These are phyloP conservation scores for Lasioglossum pauxillum DNA, from an alignment of 2,888 invertebrate genomes.

Conservation along the genomic window DNA sequence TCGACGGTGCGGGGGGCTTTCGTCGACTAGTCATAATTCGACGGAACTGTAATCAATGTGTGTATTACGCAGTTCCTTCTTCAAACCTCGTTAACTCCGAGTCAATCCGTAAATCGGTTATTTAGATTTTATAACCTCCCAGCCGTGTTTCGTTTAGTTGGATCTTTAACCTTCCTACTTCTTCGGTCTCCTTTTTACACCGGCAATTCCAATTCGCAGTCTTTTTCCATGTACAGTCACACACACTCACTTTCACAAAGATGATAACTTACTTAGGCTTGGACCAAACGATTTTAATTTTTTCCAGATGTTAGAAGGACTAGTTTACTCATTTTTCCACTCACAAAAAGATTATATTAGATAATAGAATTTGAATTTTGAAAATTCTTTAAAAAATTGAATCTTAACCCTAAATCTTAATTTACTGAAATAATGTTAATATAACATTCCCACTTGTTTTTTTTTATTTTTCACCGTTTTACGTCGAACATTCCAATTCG, in stretches of 20 bases:
- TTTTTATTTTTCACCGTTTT: background rate
- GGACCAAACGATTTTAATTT: too few species aligned
- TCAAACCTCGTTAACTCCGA: background rate
- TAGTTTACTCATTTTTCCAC: too few species aligned
- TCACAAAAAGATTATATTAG: too few species aligned
- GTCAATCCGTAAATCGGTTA: background rate
- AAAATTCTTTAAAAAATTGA: background rate
- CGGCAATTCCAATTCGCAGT: background rate
- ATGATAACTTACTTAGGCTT: too few species aligned
- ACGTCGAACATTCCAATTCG: background rate
- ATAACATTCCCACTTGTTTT: background rate
- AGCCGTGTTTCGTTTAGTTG: background rate
- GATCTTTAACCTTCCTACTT: background rate
- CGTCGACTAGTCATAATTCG: slow-evolving; percentile 24
- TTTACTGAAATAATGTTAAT: background rate
- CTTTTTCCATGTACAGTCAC: background rate
- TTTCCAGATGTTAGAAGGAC: too few species aligned
- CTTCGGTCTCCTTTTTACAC: background rate
- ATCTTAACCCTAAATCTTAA: background rate
- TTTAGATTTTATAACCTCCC: background rate
- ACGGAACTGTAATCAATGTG: slow-evolving; percentile 1
- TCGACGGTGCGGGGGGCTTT: background rate
- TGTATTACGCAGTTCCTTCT: background rate
- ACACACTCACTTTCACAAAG: too few species aligned
- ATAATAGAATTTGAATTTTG: background rate